Base-by-base conservation (phyloP, 2,113 vertebrate species). In the Istiophorus platypterus region DNA sequence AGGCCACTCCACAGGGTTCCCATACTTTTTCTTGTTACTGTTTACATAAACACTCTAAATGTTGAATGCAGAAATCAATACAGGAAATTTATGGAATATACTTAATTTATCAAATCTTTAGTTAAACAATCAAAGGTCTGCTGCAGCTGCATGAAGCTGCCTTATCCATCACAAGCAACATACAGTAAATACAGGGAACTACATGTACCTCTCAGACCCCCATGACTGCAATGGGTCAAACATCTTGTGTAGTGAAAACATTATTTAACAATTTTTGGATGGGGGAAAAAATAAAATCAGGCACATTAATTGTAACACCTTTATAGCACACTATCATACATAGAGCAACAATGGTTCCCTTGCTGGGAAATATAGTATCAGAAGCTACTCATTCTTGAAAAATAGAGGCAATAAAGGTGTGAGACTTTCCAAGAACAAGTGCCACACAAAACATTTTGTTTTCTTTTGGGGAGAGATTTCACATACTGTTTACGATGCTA, bases 71-170 rank as follows among this genome's bases (percentile, higher is more conserved):
- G 24, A 22, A 37, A 47, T 67, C 10, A 57, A 0, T 14, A 15
- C 2, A 51, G 20, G 20, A 64, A 64, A 29, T 12, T 0, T 24
- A 22, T 11, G 20, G 0, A 20, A 72, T 2, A 56, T 42, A 39
- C 5, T 69, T 66, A 0, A 61, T 61, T 64, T 68, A 7, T 65
- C 4, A 76, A 1, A 29, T 65, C 42, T 88, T 88, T 84, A 79
- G 66, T 88, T 54, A 71, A 79, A 86, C 62, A 8, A 51, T 29
- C 58, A 69, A 5, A n/a, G 17, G 24, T 59, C 51, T 67, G 67
- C 42, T 71, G 78, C 76, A 76, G 67, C 34, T 70, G 2, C 11
- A 51, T 26, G n/a, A 65, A 68, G 42, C 54, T 52, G 61, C 42
- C 39, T 61, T 13, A 49, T 54, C 51, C 57, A 18, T 59, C 24